These are phyloP conservation scores for Phyllostomus discolor DNA, from an alignment of 2,113 vertebrate genomes.

Conservation along the genomic window DNA sequence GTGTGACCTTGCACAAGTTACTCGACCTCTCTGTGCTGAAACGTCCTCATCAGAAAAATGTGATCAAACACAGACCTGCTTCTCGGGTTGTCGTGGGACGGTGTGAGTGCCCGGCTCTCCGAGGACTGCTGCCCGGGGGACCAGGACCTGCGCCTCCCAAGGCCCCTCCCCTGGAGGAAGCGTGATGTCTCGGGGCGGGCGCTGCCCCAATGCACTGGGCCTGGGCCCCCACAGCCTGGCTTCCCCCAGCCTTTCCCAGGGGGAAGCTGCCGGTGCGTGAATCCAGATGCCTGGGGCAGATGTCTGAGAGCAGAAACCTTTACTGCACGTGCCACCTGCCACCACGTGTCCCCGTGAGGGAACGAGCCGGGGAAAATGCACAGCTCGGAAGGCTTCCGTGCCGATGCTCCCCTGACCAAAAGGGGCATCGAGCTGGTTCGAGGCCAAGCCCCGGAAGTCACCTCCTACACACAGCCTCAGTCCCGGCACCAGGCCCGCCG, in stretches of 20 bases:
- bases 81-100: fast-evolving
- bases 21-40: not conserved
- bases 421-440: not conserved
- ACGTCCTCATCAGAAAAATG: not conserved
- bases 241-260: not conserved
- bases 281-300: no score
- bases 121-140: not conserved
- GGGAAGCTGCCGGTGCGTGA: not conserved
- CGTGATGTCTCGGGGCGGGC: not conserved
- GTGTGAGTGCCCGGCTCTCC: no score
- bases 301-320: not conserved
- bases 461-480: not conserved
- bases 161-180: not conserved
- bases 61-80: not conserved
- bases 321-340: no score
- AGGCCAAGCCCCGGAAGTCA: fast-evolving
- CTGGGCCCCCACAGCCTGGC: not conserved
- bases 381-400: not conserved
- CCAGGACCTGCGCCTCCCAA: no score
- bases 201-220: fast-evolving
- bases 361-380: not conserved
- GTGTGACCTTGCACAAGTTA: not conserved
- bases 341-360: fast-evolving
- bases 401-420: not conserved
- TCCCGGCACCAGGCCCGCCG: not conserved